Base-by-base conservation (phyloP, 2,113 vertebrate genomes). In the Monarcha castaneiventris region DNA sequence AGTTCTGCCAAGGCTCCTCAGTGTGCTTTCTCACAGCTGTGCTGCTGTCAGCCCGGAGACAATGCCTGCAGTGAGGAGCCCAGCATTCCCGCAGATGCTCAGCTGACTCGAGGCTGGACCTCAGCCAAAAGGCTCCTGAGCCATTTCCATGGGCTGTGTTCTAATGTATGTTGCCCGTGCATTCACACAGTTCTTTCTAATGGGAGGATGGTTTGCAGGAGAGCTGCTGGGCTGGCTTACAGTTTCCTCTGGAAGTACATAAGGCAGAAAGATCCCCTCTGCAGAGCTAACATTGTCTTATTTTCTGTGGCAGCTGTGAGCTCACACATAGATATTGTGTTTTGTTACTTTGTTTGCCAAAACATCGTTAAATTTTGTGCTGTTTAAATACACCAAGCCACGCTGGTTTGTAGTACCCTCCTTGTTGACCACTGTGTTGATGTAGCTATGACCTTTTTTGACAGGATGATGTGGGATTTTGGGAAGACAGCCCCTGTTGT, bases 11-110 rank as follows among this genome's bases (percentile, higher is more conserved):
- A 90, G 90, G 78, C 74, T 87, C 55, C 39, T 73, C 3, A 0
- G 33, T 85, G 86, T 92, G 82, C 52, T 92, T 80, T 96, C 94
- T 91, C 91, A 68, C 78, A 96, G 84, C 85, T 93, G 84, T 59
- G 77, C 16, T 55, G 68, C 54, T 87, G 83, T 82, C 82, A 90
- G 75, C n/a, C 78, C 8, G 5, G 64, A 79, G 79, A 92, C 67
- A 96, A 87, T 90, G 92, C 87, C 78, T 81, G 63, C 79, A 79
- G 87, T 67, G 91, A 93, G 90, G 25, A 96, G 49, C 71, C 51
- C 83, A 35, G 64, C 4, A 20, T 83, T 83, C 81, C 61, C 8
- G 32, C 66, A 83, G 68, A 46, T 11, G 2, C 66, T 94, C 90
- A 91, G 89, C 95, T 97, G 95, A 88, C 67, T 68, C 0, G 0